Percentiles rank a stretch among this genome's conserved stretches.
These are phyloP conservation scores for Bathynomus jamesi DNA, from an alignment of 1,140 invertebrate species.

Conservation along the genomic window DNA sequence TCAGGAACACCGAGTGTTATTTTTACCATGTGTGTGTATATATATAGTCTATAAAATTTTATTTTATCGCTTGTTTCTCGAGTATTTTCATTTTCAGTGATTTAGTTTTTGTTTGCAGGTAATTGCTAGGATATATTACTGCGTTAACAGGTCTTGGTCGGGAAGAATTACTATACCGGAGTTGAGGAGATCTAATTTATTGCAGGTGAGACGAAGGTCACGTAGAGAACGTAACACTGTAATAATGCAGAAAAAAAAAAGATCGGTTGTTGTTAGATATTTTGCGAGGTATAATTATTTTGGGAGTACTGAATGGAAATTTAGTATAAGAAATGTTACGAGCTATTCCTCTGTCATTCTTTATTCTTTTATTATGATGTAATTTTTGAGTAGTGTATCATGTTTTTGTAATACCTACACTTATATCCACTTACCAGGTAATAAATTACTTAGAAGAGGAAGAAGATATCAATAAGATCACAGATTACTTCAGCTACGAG, in stretches of 20 bases:
- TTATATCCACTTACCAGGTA: conserved; percentile 36
- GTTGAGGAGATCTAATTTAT: conserved; percentile 81
- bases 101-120: conserved; percentile 54
- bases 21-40: too few relatives aligned
- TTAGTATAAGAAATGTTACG: too few relatives aligned
- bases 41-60: too few relatives aligned
- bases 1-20: too few relatives aligned
- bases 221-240: too few relatives aligned
- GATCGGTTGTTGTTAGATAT: too few relatives aligned
- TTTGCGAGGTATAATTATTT: too few relatives aligned
- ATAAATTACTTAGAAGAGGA: conserved; percentile 59
- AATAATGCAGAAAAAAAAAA: too few relatives aligned
- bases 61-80: too few relatives aligned
- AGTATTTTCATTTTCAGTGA: conserved; percentile 1
- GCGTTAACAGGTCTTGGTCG: conserved; percentile 95
- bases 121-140: conserved; percentile 96
- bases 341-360: background rate
- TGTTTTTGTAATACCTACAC: background rate
- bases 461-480: conserved; percentile 92
- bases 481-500: conserved; percentile 97
- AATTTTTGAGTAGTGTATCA: background rate
- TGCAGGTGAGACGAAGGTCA: too few relatives aligned
- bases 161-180: conserved; percentile 83
- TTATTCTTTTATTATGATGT: conserved; percentile 24
- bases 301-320: too few relatives aligned